Base-by-base conservation (phyloP, 2,113 vertebrate genomes). In the Corythoichthys haematopterus region DNA sequence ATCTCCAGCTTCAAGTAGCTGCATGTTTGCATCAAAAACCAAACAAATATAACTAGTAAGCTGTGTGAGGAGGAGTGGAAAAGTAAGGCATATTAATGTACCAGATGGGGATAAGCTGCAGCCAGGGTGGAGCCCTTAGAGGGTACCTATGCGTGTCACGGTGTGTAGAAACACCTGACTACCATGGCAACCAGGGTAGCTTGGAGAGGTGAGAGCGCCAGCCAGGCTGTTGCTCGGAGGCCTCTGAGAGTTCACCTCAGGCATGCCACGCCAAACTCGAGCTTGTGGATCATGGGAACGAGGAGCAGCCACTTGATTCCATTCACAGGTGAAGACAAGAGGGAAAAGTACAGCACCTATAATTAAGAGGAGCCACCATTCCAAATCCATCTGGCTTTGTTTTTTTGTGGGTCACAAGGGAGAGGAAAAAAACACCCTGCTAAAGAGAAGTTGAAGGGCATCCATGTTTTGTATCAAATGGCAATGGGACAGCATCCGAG, bases 41-140 rank as follows among this genome's bases (percentile, higher is more conserved):
- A 74, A 77, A 81, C 72, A 75, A 66, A 61, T 69, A 71, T 63
- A 69, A 69, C 57, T 5, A 64, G 20, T 66, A 64, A 46, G 20
- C 66, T 64, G 72, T 58, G 63, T 58, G 36, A 45, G 62, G 13
- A 40, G 70, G 45, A 69, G 63, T 74, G 69, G 76, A 78, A 71
- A 78, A 85, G 78, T 92, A 92, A 92, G 91, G 90, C 88, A 88
- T 84, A 86, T 75, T 80, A 86, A 85, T 84, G 86, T 88, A 90
- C 88, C 88, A 90, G 83, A 91, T 87, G 87, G 84, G 85, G 86
- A 77, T 84, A 81, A 80, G 86, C 88, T 87, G 88, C 88, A 86
- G 76, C 80, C 71, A 74, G 83, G 86, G 87, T 69, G 86, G 83
- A 88, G 87, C 81, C 84, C 80, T 83, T 82, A 71, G 87, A 79